These are phyloP conservation scores for Cavia porcellus DNA, from an alignment of 2,113 vertebrate genomes.

Conservation along the genomic window DNA sequence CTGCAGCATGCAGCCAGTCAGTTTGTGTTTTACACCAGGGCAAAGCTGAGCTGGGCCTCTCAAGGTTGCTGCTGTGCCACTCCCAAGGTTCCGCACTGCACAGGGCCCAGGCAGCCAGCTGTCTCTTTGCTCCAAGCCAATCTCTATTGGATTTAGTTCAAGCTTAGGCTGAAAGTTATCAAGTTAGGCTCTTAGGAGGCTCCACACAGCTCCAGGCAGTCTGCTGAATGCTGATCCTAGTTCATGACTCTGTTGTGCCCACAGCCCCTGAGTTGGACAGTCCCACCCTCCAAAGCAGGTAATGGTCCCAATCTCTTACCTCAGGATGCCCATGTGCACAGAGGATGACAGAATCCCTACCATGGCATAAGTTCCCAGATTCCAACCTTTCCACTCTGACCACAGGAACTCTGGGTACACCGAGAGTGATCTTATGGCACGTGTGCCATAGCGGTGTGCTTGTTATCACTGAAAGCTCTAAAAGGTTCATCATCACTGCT, in stretches of 20 bases:
- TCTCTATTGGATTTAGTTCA: constrained; percentile 57
- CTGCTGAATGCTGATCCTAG: constrained; percentile 51
- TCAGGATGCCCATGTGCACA: neutral
- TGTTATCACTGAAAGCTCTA: neutral
- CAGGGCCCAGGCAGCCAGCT: constrained; percentile 29
- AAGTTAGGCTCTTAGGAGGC: constrained; percentile 56
- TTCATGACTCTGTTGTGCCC: neutral
- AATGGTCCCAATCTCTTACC: neutral
- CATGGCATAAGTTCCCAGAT: neutral
- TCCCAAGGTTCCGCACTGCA: neutral
- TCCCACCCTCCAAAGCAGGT: neutral
- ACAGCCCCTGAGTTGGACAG: neutral
- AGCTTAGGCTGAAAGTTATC: constrained; percentile 40
- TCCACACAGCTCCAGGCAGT: neutral
- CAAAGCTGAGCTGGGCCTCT: neutral
- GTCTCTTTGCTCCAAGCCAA: constrained; percentile 32
- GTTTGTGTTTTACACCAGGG: neutral
- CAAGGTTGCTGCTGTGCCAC: neutral
- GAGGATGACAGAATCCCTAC: neutral
- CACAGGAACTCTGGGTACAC: constrained; percentile 36
- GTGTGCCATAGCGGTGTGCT: neutral
- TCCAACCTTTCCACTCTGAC: neutral
- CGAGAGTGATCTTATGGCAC: neutral
- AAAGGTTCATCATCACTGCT: neutral
- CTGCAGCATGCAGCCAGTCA: rapidly evolving